phyloP scores from a whole-genome alignment of 1,140 invertebrate genomes.

The Zaprionus capensis region DNA sequence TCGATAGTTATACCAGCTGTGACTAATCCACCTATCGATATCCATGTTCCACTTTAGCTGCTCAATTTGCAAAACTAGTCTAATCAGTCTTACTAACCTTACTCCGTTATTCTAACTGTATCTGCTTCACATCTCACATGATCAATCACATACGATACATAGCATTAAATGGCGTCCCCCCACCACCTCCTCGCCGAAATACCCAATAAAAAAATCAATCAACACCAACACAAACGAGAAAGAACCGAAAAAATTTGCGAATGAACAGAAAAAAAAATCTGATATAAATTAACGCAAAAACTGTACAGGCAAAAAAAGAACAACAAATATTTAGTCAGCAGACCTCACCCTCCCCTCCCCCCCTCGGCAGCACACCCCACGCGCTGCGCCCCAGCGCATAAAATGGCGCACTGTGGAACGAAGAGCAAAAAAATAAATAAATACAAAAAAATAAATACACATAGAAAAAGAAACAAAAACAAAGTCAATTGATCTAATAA shows the following conservation, averaged over 20 bases:
- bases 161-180: neutral
- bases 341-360: neutral
- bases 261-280: constrained; percentile 17
- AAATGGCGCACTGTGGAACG: constrained; percentile 46
- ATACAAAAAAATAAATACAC: constrained; percentile 37
- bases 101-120: constrained; percentile 7
- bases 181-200: neutral
- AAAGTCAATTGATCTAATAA: constrained; percentile 79
- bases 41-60: neutral
- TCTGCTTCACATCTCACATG: constrained; percentile 1
- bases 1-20: neutral
- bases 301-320: constrained; percentile 43
- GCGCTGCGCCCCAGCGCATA: constrained; percentile 14
- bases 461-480: constrained; percentile 52
- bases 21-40: neutral
- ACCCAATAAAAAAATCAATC: constrained; percentile 46
- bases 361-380: neutral
- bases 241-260: constrained; percentile 27
- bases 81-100: neutral
- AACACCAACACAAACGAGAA: constrained; percentile 25
- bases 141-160: neutral
- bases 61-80: neutral
- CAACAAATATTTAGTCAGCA: constrained; percentile 24
- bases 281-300: constrained; percentile 65
- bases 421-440: constrained; percentile 50